Percentiles rank a stretch among this genome's conserved stretches.
These are phyloP conservation scores for Euglossa dilemma DNA, from an alignment of 1,140 invertebrate genomes.

Conservation along the genomic window DNA sequence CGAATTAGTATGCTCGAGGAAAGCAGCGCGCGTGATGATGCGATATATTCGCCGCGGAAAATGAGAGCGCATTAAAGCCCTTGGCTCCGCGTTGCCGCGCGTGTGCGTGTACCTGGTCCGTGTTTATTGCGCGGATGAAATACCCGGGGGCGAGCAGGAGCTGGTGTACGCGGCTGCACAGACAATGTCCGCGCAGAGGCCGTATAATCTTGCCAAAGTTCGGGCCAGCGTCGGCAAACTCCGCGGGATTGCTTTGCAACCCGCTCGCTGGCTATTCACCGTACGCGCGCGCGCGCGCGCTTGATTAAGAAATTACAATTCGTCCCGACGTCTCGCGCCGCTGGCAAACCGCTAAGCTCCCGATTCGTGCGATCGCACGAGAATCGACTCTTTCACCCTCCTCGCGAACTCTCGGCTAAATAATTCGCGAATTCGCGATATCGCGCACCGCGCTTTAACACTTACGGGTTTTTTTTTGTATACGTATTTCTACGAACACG, in stretches of 20 bases:
- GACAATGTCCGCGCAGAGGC: constrained; percentile 51
- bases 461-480: too few species aligned
- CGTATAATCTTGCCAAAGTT: constrained; percentile 66
- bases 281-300: background rate
- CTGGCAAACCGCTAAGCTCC: background rate
- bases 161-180: constrained; percentile 22
- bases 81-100: background rate
- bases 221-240: constrained; percentile 54
- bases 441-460: too few species aligned
- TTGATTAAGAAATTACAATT: constrained; percentile 52
- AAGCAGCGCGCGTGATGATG: constrained; percentile 24
- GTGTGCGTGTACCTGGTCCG: background rate
- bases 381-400: background rate
- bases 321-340: background rate
- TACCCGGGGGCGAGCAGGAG: constrained; percentile 39
- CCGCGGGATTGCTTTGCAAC: constrained; percentile 51
- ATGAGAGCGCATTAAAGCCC: constrained; percentile 37
- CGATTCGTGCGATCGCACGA: background rate
- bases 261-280: constrained; percentile 27
- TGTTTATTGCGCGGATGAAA: constrained; percentile 58
- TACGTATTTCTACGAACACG: too few species aligned
- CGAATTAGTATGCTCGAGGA: constrained; percentile 43
- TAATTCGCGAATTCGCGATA: too few species aligned
- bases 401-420: too few species aligned
- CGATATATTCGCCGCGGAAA: constrained; percentile 51